Percentiles rank a stretch among this genome's conserved stretches.
Evolutionary conservation across 1,140 invertebrate species (phyloP).

Genomic region (Euschistus heros): DNA sequence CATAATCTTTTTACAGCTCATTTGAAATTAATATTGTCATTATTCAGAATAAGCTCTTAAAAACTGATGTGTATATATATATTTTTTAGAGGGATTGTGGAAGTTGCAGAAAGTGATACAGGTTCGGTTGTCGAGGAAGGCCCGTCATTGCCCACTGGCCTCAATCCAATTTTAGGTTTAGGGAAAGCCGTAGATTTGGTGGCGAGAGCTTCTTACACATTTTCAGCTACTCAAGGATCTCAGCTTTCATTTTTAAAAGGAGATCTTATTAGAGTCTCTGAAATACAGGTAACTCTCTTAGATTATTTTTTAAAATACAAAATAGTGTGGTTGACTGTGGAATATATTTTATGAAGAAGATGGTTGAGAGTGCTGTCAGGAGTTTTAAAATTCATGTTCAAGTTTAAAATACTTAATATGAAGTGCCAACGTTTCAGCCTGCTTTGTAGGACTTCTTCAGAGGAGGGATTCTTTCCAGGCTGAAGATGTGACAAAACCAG

Average conservation of each 20-base stretch:
- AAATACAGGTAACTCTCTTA: conserved; percentile 42
- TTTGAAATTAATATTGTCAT: no score
- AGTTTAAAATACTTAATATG: no score
- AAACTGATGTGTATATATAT: conserved; percentile 18
- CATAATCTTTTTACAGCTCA: background rate
- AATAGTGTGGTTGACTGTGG: no score
- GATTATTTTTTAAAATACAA: no score
- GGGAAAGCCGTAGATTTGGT: conserved; percentile 37
- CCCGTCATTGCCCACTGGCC: conserved; percentile 34
- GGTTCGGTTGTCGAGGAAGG: conserved; percentile 31
- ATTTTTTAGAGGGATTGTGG: conserved; percentile 49
- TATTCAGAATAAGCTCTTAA: no score
- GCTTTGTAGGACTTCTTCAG: no score
- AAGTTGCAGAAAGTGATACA: conserved; percentile 57
- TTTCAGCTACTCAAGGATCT: conserved; percentile 52
- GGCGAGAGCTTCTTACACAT: conserved; percentile 50
- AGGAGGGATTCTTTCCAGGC: no score
- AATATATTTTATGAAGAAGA: no score
- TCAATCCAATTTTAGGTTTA: conserved; percentile 33
- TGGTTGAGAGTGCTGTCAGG: no score
- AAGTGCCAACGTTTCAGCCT: no score
- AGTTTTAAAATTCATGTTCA: no score
- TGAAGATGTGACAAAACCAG: no score
- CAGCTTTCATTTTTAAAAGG: conserved; percentile 58
- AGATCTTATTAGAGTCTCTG: conserved; percentile 50